Percentiles rank a stretch among this genome's conserved stretches.
Conservation (phyloP, 2,888 invertebrate species). For the Nomada ruficornis region DNA sequence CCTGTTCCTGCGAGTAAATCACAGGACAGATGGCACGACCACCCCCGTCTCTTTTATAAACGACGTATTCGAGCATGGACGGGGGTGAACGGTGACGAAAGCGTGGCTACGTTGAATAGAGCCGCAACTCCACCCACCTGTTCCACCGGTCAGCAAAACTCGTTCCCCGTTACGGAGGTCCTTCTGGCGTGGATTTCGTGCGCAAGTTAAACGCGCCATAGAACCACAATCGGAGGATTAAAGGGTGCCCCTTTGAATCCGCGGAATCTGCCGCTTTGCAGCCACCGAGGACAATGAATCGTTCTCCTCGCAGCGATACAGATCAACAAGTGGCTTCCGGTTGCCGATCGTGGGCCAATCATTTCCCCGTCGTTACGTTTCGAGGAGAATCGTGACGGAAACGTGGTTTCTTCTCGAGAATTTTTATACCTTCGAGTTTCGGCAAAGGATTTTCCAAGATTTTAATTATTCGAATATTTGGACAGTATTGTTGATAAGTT, state of each 20-base stretch:
- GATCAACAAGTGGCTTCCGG: slow-evolving; percentile 51
- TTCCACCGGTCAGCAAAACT: slow-evolving; percentile 60
- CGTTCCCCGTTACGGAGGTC: slow-evolving; percentile 25
- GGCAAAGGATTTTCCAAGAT: too few species aligned
- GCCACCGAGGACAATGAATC: slow-evolving; percentile 31
- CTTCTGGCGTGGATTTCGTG: slow-evolving; percentile 30
- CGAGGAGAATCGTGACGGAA: too few species aligned
- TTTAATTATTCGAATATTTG: too few species aligned
- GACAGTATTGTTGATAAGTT: too few species aligned
- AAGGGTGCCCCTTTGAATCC: slow-evolving; percentile 43
- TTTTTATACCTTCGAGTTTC: background rate
- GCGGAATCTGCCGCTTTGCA: slow-evolving; percentile 17
- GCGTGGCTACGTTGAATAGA: slow-evolving; percentile 49
- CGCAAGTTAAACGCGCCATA: slow-evolving; percentile 38
- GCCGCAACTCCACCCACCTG: slow-evolving; percentile 63
- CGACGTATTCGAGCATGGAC: background rate
- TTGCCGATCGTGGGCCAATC: slow-evolving; percentile 6
- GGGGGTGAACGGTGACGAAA: slow-evolving; percentile 17
- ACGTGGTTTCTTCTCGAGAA: background rate
- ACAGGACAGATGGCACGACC: slow-evolving; percentile 43
- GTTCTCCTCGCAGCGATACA: slow-evolving; percentile 14
- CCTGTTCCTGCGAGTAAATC: slow-evolving; percentile 62
- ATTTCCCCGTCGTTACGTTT: background rate
- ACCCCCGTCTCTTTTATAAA: slow-evolving; percentile 57
- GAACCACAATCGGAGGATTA: slow-evolving; percentile 52